Evolutionary conservation across 2,888 invertebrate species (phyloP).

Genomic region (Lepetodrilus schrolli): DNA sequence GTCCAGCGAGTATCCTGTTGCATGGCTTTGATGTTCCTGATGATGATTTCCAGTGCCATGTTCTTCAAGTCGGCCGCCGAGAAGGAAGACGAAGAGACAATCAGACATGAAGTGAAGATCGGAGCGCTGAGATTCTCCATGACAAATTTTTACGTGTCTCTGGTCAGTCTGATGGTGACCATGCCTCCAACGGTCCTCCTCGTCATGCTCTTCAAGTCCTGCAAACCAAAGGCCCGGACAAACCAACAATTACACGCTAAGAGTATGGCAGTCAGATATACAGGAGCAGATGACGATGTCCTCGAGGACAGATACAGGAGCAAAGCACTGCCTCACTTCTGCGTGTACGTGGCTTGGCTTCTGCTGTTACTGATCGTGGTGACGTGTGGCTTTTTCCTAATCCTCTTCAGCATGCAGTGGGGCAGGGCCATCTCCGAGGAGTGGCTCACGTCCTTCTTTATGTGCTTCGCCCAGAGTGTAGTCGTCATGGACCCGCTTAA

Average conservation of each 20-base stretch:
- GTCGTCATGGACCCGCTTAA: conserved; percentile 74
- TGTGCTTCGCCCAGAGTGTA: conserved; percentile 73
- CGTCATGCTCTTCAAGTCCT: conserved; percentile 55
- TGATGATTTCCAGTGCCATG: conserved; percentile 76
- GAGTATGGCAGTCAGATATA: background rate
- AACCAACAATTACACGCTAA: background rate
- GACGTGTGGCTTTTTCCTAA: conserved; percentile 72
- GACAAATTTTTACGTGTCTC: conserved; percentile 47
- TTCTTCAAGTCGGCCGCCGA: conserved; percentile 63
- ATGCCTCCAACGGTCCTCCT: conserved; percentile 70
- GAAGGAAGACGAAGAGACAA: conserved; percentile 36
- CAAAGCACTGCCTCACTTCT: conserved; percentile 38
- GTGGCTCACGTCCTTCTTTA: conserved; percentile 75
- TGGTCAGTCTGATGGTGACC: conserved; percentile 62
- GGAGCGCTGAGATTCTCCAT: conserved; percentile 54
- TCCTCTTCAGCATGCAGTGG: conserved; percentile 76
- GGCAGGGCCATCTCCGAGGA: conserved; percentile 75
- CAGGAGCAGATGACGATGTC: background rate
- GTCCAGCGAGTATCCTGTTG: conserved; percentile 73
- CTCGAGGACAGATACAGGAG: conserved; percentile 1
- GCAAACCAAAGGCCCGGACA: conserved; percentile 36
- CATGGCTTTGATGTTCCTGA: conserved; percentile 72
- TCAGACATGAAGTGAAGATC: conserved; percentile 43
- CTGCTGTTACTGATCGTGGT: conserved; percentile 64
- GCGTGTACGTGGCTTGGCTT: conserved; percentile 68